Base-by-base conservation (phyloP, 2,888 invertebrate species). In the Tetragonula carbonaria region DNA sequence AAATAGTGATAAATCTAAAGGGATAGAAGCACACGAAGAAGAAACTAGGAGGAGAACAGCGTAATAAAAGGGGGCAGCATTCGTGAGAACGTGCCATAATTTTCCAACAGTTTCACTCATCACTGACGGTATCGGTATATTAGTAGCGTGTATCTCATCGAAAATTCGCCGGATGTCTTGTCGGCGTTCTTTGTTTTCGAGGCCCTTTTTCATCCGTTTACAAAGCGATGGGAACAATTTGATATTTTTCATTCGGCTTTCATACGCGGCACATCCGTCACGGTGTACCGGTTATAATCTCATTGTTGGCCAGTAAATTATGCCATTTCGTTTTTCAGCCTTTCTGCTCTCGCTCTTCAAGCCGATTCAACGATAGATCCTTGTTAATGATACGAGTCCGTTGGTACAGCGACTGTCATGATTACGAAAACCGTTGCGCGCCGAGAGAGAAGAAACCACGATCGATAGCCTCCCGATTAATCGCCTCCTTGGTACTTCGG, bases 141-240 rank as follows among this genome's bases (percentile, higher is more conserved):
- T 91, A 90, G 90, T 87, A 87, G 86, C 80, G 87, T 88, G 90
- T 91, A 59, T 53, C 63, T 88, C 91, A 88, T 90, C 89, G 89
- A 90, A 53, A 92, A 91, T 92, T 91, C 86, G 88, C 92, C 92
- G 92, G 92, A 92, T 92, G 90, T 91, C 88, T 91, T 88, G 90
- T 87, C 86, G 86, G 86, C 0, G 88, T 89, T 89, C 90, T 91
- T 92, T 91, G 92, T 92, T 91, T 86, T 90, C 45, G 45, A 45
- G 53, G 33, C 72, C 72, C 86, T 86, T 71, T 65, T 84, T 86
- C 89, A 88, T 90, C 89, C 90, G 90, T 89, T 88, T 90, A 89
- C 89, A 88, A 71, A 87, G 90, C 90, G 92, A 92, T 92, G 91
- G 88, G 90, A 89, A 91, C 91, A 88, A 89, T 86, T 91, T 90